A percentile compares a stretch with the other conserved stretches of the same genome.
These are phyloP conservation scores for Lerista edwardsae DNA, from an alignment of 2,797 vertebrate genomes.

Conservation along the genomic window DNA sequence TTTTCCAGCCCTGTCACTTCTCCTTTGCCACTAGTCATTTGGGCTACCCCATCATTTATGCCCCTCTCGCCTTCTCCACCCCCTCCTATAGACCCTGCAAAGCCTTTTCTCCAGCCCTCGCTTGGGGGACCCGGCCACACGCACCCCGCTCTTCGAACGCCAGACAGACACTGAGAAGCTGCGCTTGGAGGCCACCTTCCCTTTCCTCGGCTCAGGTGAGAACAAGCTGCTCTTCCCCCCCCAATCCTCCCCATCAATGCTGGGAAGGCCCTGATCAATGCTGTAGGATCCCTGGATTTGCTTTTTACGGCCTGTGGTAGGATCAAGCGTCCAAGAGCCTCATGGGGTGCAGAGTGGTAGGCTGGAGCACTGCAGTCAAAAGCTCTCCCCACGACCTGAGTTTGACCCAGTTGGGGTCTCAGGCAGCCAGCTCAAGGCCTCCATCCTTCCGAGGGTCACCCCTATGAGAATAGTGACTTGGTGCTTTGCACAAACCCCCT, in stretches of 20 bases:
- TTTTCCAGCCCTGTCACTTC: no score
- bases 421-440: no score
- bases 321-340: no score
- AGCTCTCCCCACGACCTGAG: no score
- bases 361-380: no score
- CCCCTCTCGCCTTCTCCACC: not conserved
- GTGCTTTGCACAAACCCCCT: no score
- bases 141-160: conserved; percentile 83
- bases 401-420: no score
- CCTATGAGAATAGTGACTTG: no score
- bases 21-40: not conserved
- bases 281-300: no score
- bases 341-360: no score
- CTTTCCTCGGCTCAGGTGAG: conserved; percentile 89
- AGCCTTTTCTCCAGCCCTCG: conserved; percentile 86
- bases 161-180: conserved; percentile 87
- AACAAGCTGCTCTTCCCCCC: not conserved
- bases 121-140: conserved; percentile 83
- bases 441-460: no score
- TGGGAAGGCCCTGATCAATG: not conserved
- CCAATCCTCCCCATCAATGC: no score
- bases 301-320: not conserved
- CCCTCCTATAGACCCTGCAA: conserved; percentile 82
- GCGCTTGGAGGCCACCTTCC: conserved; percentile 85
- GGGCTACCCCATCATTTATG: not conserved